These are phyloP conservation scores for Romanogobio albipinnatus DNA, from an alignment of 2,113 vertebrate species.

Conservation along the genomic window DNA sequence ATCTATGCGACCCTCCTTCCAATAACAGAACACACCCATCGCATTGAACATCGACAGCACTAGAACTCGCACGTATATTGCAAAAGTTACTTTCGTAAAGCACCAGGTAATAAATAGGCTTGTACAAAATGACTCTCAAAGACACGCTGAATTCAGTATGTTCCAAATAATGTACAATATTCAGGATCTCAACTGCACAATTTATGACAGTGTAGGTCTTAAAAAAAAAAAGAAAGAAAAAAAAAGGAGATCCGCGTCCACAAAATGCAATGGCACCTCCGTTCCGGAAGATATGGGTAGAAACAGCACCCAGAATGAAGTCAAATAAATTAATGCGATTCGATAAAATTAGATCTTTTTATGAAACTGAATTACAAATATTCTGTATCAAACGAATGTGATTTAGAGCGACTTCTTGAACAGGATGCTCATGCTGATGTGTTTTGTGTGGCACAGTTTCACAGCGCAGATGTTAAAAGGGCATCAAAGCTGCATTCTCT, in stretches of 20 bases:
- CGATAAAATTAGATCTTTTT: slow-evolving; percentile 22
- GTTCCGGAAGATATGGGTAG: slow-evolving; percentile 28
- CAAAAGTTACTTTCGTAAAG: slow-evolving; percentile 63
- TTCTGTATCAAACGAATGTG: slow-evolving; percentile 26
- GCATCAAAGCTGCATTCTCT: background rate
- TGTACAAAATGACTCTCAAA: slow-evolving; percentile 57
- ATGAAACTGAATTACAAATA: slow-evolving; percentile 46
- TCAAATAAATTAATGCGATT: slow-evolving; percentile 42
- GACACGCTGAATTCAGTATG: slow-evolving; percentile 50
- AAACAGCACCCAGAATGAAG: slow-evolving; percentile 42
- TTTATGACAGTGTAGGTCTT: slow-evolving; percentile 44
- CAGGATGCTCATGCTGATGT: background rate
- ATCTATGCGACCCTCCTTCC: slow-evolving; percentile 32
- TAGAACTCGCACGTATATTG: slow-evolving; percentile 45
- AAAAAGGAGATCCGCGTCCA: slow-evolving; percentile 42
- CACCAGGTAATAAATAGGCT: slow-evolving; percentile 71
- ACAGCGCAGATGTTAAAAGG: slow-evolving; percentile 1
- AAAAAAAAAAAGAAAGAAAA: slow-evolving; percentile 20
- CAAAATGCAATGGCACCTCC: slow-evolving; percentile 52
- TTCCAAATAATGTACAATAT: slow-evolving; percentile 56
- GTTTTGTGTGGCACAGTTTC: slow-evolving; percentile 4
- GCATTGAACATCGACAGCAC: slow-evolving; percentile 23
- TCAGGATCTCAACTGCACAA: slow-evolving; percentile 62
- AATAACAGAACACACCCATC: slow-evolving; percentile 59
- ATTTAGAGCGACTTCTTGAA: background rate